Percentiles rank a stretch among this genome's conserved stretches.
phyloP scores from a whole-genome alignment of 2,888 invertebrate species.

The Dryomyza anilis region DNA sequence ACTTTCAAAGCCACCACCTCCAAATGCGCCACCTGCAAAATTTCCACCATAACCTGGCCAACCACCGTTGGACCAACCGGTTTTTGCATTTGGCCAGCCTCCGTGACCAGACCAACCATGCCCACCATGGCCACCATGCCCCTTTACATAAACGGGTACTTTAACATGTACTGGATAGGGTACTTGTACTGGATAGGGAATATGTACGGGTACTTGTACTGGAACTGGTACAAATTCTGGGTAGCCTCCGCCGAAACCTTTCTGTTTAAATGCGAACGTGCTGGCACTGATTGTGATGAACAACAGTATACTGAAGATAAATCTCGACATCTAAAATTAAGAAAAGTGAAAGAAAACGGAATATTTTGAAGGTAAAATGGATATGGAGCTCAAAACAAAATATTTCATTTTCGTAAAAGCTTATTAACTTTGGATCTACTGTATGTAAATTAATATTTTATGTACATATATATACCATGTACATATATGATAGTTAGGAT shows the following conservation, averaged over 20 bases:
- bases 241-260: background rate
- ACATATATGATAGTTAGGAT: no score
- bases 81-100: constrained; percentile 23
- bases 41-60: constrained; percentile 30
- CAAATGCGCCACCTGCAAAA: constrained; percentile 28
- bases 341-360: no score
- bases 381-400: no score
- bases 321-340: no score
- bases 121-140: constrained; percentile 28
- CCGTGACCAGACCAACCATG: constrained; percentile 25
- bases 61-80: background rate
- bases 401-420: no score
- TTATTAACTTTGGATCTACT: no score
- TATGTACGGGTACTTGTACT: background rate
- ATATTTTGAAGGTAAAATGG: no score
- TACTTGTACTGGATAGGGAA: constrained; percentile 32
- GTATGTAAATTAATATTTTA: no score
- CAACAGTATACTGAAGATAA: no score
- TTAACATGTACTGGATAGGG: constrained; percentile 32
- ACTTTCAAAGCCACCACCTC: constrained; percentile 35
- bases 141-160: constrained; percentile 22
- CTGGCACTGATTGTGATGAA: no score
- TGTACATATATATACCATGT: no score
- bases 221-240: background rate
- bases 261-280: background rate